A percentile compares a stretch with the other conserved stretches of the same genome.
Evolutionary conservation across 2,888 invertebrate species (phyloP).

Genomic region (Ormia ochracea): DNA sequence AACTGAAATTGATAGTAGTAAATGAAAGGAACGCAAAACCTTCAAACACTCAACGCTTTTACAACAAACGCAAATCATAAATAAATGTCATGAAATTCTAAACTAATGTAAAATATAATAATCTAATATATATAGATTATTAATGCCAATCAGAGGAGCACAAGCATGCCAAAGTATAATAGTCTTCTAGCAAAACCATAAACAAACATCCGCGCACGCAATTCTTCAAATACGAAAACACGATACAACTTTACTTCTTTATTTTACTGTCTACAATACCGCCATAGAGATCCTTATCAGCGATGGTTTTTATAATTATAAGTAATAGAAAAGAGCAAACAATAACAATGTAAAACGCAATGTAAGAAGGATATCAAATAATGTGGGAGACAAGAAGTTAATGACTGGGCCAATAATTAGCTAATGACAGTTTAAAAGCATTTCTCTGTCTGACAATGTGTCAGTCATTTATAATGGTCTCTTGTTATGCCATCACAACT

Average conservation of each 20-base stretch:
- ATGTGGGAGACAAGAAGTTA: slow-evolving; percentile 34
- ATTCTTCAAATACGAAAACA: not conserved
- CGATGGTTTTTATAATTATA: slow-evolving; percentile 39
- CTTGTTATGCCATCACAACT: not conserved
- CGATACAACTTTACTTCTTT: not conserved
- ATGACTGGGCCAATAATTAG: slow-evolving; percentile 73
- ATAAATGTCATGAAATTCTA: slow-evolving; percentile 1
- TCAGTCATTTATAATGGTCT: slow-evolving; percentile 6
- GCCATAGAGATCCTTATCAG: slow-evolving; percentile 7
- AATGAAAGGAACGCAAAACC: not conserved
- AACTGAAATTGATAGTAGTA: not conserved
- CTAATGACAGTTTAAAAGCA: slow-evolving; percentile 67
- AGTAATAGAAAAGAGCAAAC: slow-evolving; percentile 21
- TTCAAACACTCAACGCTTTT: not conserved
- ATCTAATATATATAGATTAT: slow-evolving; percentile 22
- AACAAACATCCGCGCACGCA: slow-evolving; percentile 1
- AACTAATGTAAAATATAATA: not conserved
- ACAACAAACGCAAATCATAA: not conserved
- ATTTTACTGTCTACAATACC: not conserved
- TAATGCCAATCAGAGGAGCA: slow-evolving; percentile 25
- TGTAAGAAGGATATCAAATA: not conserved
- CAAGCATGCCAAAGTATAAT: slow-evolving; percentile 35
- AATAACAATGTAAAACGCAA: not conserved
- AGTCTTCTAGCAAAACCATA: not conserved
- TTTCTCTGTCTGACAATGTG: slow-evolving; percentile 48